These are phyloP conservation scores for Nothoprocta pentlandii DNA, from an alignment of 2,113 vertebrate genomes.

Conservation along the genomic window DNA sequence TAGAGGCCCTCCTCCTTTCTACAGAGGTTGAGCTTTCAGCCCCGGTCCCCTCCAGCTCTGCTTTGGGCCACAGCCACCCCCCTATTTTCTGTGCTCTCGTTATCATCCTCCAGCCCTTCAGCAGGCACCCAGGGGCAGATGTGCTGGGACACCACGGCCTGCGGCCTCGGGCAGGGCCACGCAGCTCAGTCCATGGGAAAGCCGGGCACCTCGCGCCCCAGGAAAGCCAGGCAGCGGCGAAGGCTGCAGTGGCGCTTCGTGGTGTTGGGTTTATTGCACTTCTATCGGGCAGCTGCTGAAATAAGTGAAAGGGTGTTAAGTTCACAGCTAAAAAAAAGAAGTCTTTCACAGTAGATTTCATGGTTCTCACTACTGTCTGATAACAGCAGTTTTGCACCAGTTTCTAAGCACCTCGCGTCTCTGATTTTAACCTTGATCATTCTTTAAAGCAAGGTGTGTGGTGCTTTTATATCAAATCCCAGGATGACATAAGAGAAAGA, in stretches of 20 bases:
- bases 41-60: background rate
- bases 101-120: background rate
- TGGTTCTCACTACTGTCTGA: background rate
- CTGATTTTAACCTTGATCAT: background rate
- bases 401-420: background rate
- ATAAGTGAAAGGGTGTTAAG: slow-evolving; percentile 25
- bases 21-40: too few relatives aligned
- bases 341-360: background rate
- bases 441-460: background rate
- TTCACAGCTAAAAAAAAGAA: slow-evolving; percentile 23
- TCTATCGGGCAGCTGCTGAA: slow-evolving; percentile 34
- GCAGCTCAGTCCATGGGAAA: background rate
- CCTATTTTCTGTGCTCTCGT: accelerated
- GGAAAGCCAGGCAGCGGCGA: background rate
- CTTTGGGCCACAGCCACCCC: background rate
- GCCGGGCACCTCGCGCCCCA: accelerated
- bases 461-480: background rate
- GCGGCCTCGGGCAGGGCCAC: background rate
- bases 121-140: background rate
- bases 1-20: background rate
- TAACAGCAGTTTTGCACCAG: background rate
- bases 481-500: background rate
- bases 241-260: background rate
- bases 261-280: background rate
- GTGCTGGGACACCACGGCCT: background rate